Evolutionary conservation across 2,888 invertebrate species (phyloP).

Genomic region (Pilophorus perplexus): DNA sequence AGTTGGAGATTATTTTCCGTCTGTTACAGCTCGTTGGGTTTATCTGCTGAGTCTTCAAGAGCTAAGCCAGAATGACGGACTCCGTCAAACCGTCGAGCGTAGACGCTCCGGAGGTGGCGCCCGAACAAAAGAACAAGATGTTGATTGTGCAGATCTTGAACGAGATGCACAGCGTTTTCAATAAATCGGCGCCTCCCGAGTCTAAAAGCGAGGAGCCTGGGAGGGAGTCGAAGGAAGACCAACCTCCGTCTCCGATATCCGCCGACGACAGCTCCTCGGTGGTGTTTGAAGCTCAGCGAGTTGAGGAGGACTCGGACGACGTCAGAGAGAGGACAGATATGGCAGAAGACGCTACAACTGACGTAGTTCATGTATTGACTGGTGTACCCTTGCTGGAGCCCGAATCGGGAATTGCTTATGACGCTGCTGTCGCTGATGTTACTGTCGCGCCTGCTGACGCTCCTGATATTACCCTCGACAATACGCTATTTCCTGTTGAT

Average conservation of each 20-base stretch:
- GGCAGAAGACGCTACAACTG: not conserved
- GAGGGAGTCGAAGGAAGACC: not conserved
- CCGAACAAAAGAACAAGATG: slow-evolving; percentile 29
- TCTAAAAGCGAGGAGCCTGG: not conserved
- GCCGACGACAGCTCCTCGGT: slow-evolving; percentile 26
- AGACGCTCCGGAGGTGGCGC: not conserved
- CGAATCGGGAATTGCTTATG: too few relatives aligned
- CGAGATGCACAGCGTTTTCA: slow-evolving; percentile 30
- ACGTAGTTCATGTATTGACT: not conserved
- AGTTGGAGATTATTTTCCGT: too few relatives aligned
- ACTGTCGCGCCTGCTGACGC: not conserved
- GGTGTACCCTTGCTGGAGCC: too few relatives aligned
- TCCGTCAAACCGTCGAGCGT: not conserved
- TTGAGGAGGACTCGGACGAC: slow-evolving; percentile 4
- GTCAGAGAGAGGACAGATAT: not conserved
- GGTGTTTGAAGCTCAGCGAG: slow-evolving; percentile 32
- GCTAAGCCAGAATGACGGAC: slow-evolving; percentile 24
- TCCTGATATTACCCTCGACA: not conserved
- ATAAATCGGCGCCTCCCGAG: not conserved
- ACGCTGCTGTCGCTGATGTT: not conserved
- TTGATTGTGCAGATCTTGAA: slow-evolving; percentile 30
- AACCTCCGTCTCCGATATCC: not conserved
- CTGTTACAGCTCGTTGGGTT: too few relatives aligned
- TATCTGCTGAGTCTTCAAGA: too few relatives aligned
- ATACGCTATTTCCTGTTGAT: too few relatives aligned